A percentile compares a stretch with the other conserved stretches of the same genome.
Conservation (phyloP, 2,888 invertebrate species). For the Euplexia lucipara region DNA sequence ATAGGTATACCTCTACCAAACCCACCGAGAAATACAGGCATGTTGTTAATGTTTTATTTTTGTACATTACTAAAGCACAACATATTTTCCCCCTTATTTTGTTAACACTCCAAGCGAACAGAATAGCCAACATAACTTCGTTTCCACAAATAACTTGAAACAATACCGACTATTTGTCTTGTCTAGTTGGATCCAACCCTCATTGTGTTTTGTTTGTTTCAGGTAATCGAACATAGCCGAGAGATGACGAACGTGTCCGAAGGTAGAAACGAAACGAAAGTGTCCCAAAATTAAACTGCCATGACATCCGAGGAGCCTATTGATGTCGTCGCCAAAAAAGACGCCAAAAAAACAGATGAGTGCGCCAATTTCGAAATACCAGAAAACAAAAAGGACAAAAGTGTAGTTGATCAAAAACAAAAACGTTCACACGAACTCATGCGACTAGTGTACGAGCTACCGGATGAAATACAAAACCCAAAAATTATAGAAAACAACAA, state of each 20-base stretch:
- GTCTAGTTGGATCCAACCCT: slow-evolving; percentile 39
- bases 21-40: too few relatives aligned
- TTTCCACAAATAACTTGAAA: slow-evolving; percentile 51
- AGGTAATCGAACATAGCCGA: slow-evolving; percentile 65
- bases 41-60: too few relatives aligned
- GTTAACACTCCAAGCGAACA: slow-evolving; percentile 22
- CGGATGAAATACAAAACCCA: slow-evolving; percentile 80
- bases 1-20: too few relatives aligned
- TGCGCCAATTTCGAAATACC: slow-evolving; percentile 78
- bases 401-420: slow-evolving; percentile 73
- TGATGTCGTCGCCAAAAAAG: slow-evolving; percentile 83
- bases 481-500: slow-evolving; percentile 82
- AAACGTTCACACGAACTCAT: slow-evolving; percentile 83
- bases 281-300: slow-evolving; percentile 72
- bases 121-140: slow-evolving; percentile 29
- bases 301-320: slow-evolving; percentile 89
- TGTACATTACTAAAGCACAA: slow-evolving; percentile 1
- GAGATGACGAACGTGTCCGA: slow-evolving; percentile 76
- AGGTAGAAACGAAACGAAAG: slow-evolving; percentile 59
- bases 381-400: slow-evolving; percentile 76
- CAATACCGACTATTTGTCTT: slow-evolving; percentile 47
- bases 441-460: slow-evolving; percentile 88
- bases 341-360: slow-evolving; percentile 80
- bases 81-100: slow-evolving; percentile 24
- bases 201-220: slow-evolving; percentile 52